Conservation (phyloP, 92 coral and sea anemone genomes). For the Epizoanthus scotinus region DNA sequence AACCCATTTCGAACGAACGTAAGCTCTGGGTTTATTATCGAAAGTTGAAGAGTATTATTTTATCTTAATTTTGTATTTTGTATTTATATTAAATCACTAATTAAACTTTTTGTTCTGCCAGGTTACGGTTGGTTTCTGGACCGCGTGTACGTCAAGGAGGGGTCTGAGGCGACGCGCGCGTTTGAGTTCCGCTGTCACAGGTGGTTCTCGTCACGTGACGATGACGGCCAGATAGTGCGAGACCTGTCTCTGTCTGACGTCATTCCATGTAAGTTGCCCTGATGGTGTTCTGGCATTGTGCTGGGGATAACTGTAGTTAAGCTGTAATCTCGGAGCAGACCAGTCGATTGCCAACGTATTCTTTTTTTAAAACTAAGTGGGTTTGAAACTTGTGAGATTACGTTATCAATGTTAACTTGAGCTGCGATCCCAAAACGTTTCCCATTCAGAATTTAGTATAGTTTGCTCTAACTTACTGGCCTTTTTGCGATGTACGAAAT, state of each 20-base stretch:
- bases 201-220: conserved; percentile 95
- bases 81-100: too few species aligned
- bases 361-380: too few species aligned
- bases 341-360: background rate
- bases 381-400: too few species aligned
- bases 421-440: too few species aligned
- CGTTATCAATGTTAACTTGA: too few species aligned
- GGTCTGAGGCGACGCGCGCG: conserved; percentile 82
- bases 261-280: conserved; percentile 68
- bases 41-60: too few species aligned
- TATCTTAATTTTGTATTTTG: too few species aligned
- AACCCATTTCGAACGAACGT: too few species aligned
- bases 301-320: background rate
- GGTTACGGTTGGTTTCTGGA: conserved; percentile 97
- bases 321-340: background rate
- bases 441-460: too few species aligned
- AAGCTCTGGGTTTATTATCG: too few species aligned
- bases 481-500: too few species aligned
- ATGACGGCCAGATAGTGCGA: conserved; percentile 95
- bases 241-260: conserved; percentile 81
- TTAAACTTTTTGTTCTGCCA: conserved; percentile 1
- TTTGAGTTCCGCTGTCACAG: conserved; percentile 85
- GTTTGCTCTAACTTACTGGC: too few species aligned
- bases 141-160: conserved; percentile 88
- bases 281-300: background rate